Base-by-base conservation (phyloP, 2,888 invertebrate species). In the Lissonota sp. region DNA sequence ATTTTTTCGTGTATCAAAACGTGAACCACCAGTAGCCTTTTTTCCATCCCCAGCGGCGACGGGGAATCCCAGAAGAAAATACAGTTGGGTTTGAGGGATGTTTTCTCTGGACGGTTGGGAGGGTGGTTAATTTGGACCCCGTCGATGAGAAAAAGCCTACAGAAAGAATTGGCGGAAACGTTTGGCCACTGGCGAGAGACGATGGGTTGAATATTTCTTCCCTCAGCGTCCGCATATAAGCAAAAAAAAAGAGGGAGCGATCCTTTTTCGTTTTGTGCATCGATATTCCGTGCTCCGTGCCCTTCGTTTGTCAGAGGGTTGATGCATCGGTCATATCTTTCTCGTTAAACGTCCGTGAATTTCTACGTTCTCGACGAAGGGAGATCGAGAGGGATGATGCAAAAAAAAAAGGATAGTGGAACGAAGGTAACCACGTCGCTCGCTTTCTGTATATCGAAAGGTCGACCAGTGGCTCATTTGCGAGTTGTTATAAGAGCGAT, bases 401-500 rank as follows among this genome's bases (percentile, higher is more conserved):
- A 26, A 26, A 26, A 26, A 26, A 26, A 26, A 26, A n/a, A 70
- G 70, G 70, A 64, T 16, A 49, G 40, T 39, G 76, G 42, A 72
- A 80, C 69, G 64, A 55, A 60, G 51, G 12, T 51, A n/a, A 10
- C 12, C 6, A 26, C 49, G 63, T 64, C 62, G 79, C 12, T 73
- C 67, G 26, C 26, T 58, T 53, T 55, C 57, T 69, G 62, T 79
- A 71, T 79, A 82, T 82, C 79, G 79, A 82, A 79, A 72, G 82
- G 72, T 73, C 79, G 76, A 79, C 82, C 82, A 76, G 79, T 80
- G 74, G 83, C 83, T 83, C 80, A 83, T 80, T 80, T 80, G 80
- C 72, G 80, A 82, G 80, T 82, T 80, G 79, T 82, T 82, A 80
- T 82, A 82, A 80, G 69, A 82, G 80, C 72, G 72, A 79, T 79